Evolutionary conservation across 2,888 invertebrate species (phyloP).

Genomic region (Melipona bicolor): DNA sequence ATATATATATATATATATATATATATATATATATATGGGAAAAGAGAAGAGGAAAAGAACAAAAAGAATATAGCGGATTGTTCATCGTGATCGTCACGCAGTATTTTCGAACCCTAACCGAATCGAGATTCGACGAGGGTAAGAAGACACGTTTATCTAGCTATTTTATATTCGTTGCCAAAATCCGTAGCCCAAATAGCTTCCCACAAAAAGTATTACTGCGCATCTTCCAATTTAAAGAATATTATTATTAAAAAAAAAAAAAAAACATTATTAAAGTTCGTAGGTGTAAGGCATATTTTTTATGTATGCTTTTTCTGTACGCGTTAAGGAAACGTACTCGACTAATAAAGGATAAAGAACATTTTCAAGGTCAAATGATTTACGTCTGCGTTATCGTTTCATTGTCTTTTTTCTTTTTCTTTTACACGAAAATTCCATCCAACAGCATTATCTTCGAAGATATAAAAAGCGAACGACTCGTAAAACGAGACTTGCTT

Average conservation of each 20-base stretch:
- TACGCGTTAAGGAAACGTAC: slow-evolving; percentile 80
- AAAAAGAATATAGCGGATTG: slow-evolving; percentile 13
- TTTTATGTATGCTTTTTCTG: slow-evolving; percentile 85
- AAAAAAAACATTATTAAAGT: slow-evolving; percentile 60
- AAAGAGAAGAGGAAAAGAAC: neutral
- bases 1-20: slow-evolving; percentile 52
- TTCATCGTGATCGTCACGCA: slow-evolving; percentile 45
- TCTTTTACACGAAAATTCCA: neutral
- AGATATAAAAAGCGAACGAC: slow-evolving; percentile 1
- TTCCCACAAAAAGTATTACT: slow-evolving; percentile 79
- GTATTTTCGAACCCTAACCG: slow-evolving; percentile 34
- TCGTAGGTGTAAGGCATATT: slow-evolving; percentile 83
- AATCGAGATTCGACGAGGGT: neutral
- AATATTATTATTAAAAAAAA: slow-evolving; percentile 7
- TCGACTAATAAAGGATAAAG: slow-evolving; percentile 70
- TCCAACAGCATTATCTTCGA: neutral
- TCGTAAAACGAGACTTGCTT: neutral
- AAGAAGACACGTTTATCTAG: slow-evolving; percentile 65
- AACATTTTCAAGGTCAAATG: slow-evolving; percentile 65
- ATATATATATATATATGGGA: slow-evolving; percentile 41
- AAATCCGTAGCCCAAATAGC: slow-evolving; percentile 69
- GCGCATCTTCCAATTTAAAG: slow-evolving; percentile 80
- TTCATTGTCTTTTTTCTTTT: neutral
- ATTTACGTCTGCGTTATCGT: slow-evolving; percentile 16
- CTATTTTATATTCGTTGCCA: slow-evolving; percentile 80